A percentile compares a stretch with the other conserved stretches of the same genome.
These are phyloP conservation scores for Lottia gigantea DNA, from an alignment of 2,888 invertebrate genomes.

Conservation along the genomic window DNA sequence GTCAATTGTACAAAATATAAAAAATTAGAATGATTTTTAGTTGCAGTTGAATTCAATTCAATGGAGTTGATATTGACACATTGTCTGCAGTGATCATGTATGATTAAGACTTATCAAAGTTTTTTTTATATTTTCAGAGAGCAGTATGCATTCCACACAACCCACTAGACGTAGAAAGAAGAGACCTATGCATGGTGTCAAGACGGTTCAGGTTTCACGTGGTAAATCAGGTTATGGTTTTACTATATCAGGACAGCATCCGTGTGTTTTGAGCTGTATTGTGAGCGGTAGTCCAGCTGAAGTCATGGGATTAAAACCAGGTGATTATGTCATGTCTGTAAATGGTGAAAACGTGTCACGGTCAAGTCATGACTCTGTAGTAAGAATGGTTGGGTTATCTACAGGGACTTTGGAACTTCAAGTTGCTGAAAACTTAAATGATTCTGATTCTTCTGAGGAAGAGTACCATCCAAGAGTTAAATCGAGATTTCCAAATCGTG, in stretches of 20 bases:
- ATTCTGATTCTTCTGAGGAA: slow-evolving; percentile 85
- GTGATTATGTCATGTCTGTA: slow-evolving; percentile 91
- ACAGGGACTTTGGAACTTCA: slow-evolving; percentile 73
- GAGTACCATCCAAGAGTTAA: slow-evolving; percentile 64
- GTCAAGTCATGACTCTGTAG: slow-evolving; percentile 92
- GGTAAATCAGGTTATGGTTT: slow-evolving; percentile 95
- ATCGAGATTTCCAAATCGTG: slow-evolving; percentile 65
- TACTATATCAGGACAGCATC: slow-evolving; percentile 95
- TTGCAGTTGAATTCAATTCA: too few relatives aligned
- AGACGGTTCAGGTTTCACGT: slow-evolving; percentile 85
- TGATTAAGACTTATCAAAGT: background rate
- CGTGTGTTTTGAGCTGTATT: slow-evolving; percentile 93
- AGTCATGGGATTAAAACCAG: slow-evolving; percentile 87
- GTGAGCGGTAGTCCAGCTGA: slow-evolving; percentile 91
- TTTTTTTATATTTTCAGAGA: slow-evolving; percentile 10
- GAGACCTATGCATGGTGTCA: slow-evolving; percentile 79
- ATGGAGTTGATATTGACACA: too few relatives aligned
- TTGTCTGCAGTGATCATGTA: too few relatives aligned
- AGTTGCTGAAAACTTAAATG: slow-evolving; percentile 74
- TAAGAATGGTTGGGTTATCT: slow-evolving; percentile 87
- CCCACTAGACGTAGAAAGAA: slow-evolving; percentile 76
- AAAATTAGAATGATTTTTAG: too few relatives aligned
- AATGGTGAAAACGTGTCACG: slow-evolving; percentile 90
- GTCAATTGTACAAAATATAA: too few relatives aligned
- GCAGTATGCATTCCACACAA: slow-evolving; percentile 32